phyloP scores from a whole-genome alignment of 1,140 invertebrate species.

The Tenebrio molitor region DNA sequence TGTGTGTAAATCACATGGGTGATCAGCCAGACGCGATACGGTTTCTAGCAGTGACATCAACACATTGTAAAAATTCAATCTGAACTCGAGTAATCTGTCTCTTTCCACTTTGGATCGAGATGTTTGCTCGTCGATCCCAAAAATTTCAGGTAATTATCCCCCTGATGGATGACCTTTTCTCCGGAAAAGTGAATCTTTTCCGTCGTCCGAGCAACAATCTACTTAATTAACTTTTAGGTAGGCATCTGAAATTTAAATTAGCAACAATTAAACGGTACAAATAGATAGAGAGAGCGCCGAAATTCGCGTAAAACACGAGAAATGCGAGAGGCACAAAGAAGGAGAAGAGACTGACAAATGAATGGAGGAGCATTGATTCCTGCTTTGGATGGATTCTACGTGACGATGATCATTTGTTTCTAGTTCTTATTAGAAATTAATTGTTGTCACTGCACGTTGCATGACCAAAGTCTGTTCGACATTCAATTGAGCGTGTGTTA shows the following conservation, averaged over 20 bases:
- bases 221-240: constrained; percentile 9
- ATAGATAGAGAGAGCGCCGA: not conserved
- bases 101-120: not conserved
- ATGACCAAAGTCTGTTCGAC: constrained; percentile 4
- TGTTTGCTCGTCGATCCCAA: not conserved
- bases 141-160: constrained; percentile 10
- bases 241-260: constrained; percentile 15
- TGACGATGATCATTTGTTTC: no score
- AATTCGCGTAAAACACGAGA: not conserved
- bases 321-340: constrained; percentile 25
- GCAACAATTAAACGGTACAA: constrained; percentile 2
- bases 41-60: constrained; percentile 35
- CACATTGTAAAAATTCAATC: constrained; percentile 32
- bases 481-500: constrained; percentile 22
- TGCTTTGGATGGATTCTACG: not conserved
- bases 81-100: not conserved
- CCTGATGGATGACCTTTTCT: constrained; percentile 2
- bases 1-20: constrained; percentile 40
- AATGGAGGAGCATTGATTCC: constrained; percentile 6
- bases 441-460: constrained; percentile 3
- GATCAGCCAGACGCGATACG: constrained; percentile 23
- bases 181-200: not conserved
- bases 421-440: not conserved
- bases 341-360: constrained; percentile 2
- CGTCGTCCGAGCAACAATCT: not conserved